Conservation (phyloP, 1,140 invertebrate genomes). For the Acromyrmex echinatior region DNA sequence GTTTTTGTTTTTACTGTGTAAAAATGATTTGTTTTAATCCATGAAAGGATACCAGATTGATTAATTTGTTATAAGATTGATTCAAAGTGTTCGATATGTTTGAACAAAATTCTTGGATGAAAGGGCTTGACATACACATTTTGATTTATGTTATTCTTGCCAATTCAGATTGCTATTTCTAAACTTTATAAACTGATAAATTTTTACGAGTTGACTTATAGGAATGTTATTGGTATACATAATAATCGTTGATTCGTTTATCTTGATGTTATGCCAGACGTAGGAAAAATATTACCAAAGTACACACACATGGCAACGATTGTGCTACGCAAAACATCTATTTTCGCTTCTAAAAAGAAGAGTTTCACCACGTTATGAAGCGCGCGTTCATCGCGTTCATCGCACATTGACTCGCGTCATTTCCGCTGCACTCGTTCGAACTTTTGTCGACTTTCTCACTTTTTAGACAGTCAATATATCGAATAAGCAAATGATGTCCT, state of each 20-base stretch:
- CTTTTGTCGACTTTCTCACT: not conserved
- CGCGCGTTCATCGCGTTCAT: not conserved
- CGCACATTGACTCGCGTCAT: not conserved
- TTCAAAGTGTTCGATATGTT: slow-evolving; percentile 4
- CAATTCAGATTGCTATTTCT: slow-evolving; percentile 10
- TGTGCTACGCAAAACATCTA: slow-evolving; percentile 40
- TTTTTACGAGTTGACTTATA: slow-evolving; percentile 27
- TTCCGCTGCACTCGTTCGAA: slow-evolving; percentile 3
- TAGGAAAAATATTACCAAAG: slow-evolving; percentile 43
- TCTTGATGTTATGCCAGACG: slow-evolving; percentile 56
- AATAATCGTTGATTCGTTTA: slow-evolving; percentile 46
- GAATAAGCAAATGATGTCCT: not conserved
- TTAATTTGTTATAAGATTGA: not conserved
- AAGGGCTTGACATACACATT: not conserved
- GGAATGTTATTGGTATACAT: slow-evolving; percentile 1
- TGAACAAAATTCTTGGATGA: not conserved
- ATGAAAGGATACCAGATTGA: not conserved
- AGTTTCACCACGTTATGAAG: not conserved
- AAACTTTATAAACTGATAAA: not conserved
- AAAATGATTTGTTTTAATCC: not conserved
- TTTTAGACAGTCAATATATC: not conserved
- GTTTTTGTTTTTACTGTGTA: not conserved
- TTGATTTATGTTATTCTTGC: not conserved
- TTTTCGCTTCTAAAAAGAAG: slow-evolving; percentile 38
- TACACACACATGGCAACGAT: slow-evolving; percentile 35